phyloP scores from a whole-genome alignment of 1,140 invertebrate genomes.

The Sycophaga agraensis region DNA sequence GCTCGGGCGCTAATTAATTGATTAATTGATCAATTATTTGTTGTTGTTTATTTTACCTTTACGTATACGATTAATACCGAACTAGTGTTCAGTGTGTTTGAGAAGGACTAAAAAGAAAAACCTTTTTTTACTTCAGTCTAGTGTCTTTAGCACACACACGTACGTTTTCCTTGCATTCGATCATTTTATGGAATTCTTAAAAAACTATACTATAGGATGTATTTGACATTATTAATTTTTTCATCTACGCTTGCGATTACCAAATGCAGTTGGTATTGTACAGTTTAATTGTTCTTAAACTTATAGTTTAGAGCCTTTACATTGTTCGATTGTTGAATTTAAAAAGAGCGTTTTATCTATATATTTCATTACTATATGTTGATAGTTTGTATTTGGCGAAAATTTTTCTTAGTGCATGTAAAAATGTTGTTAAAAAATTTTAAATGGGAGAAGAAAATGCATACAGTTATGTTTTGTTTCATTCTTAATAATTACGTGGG shows the following conservation, averaged over 20 bases:
- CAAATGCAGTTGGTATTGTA: constrained; percentile 16
- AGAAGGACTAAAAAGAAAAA: neutral
- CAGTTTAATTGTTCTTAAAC: constrained; percentile 17
- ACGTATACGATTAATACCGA: constrained; percentile 8
- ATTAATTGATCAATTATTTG: too few relatives aligned
- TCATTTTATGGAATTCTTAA: neutral
- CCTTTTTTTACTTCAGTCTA: neutral
- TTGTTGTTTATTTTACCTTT: constrained; percentile 8
- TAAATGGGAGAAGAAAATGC: neutral
- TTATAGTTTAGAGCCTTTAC: constrained; percentile 20
- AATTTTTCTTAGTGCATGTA: too few relatives aligned
- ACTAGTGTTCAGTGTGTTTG: constrained; percentile 10
- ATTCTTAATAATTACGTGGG: neutral
- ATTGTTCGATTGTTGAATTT: constrained; percentile 26
- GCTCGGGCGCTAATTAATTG: constrained; percentile 17
- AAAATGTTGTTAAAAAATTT: neutral
- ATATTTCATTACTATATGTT: constrained; percentile 18
- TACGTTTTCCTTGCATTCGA: neutral
- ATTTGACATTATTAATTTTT: constrained; percentile 18
- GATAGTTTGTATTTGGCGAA: neutral
- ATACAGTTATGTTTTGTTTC: neutral
- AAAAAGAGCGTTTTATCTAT: constrained; percentile 26
- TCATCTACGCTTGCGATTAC: constrained; percentile 3
- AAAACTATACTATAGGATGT: neutral
- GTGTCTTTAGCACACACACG: neutral